Evolutionary conservation across 23 tunicate species (phyloP).

Genomic region (Trididemnum miniatum): DNA sequence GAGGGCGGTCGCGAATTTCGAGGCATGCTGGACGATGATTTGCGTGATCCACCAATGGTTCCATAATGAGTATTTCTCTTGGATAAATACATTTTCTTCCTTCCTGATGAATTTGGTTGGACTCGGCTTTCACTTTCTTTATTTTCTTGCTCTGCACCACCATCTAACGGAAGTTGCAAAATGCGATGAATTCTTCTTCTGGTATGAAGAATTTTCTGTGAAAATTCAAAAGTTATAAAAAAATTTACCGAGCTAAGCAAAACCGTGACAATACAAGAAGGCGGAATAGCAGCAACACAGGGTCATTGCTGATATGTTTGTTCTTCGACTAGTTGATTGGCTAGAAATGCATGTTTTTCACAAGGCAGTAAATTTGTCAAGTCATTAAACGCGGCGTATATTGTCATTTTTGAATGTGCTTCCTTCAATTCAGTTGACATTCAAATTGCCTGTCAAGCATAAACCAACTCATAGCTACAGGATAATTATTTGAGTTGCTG

Average conservation of each 20-base stretch:
- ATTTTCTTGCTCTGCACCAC: constrained; percentile 8
- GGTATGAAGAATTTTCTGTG: constrained; percentile 85
- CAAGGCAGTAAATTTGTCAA: too few relatives aligned
- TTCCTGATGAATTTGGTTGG: background rate
- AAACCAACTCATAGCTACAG: too few relatives aligned
- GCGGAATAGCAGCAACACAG: too few relatives aligned
- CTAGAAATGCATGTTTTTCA: too few relatives aligned
- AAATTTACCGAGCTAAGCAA: constrained; percentile 52
- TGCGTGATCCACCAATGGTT: constrained; percentile 34
- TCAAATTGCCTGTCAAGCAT: too few relatives aligned
- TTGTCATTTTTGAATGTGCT: too few relatives aligned
- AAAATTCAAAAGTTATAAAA: background rate
- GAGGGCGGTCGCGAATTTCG: constrained; percentile 64
- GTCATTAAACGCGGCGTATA: too few relatives aligned
- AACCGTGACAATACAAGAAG: too few relatives aligned
- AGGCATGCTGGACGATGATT: constrained; percentile 9
- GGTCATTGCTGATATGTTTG: too few relatives aligned
- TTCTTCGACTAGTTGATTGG: too few relatives aligned
- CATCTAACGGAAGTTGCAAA: constrained; percentile 27
- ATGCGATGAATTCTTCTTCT: constrained; percentile 62
- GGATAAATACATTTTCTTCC: constrained; percentile 29
- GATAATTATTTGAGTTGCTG: too few relatives aligned
- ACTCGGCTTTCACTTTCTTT: background rate
- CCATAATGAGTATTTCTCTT: constrained; percentile 58
- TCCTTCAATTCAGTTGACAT: too few relatives aligned